phyloP scores from a whole-genome alignment of 2,888 invertebrate species.

The Camptogramma bilineatum region DNA sequence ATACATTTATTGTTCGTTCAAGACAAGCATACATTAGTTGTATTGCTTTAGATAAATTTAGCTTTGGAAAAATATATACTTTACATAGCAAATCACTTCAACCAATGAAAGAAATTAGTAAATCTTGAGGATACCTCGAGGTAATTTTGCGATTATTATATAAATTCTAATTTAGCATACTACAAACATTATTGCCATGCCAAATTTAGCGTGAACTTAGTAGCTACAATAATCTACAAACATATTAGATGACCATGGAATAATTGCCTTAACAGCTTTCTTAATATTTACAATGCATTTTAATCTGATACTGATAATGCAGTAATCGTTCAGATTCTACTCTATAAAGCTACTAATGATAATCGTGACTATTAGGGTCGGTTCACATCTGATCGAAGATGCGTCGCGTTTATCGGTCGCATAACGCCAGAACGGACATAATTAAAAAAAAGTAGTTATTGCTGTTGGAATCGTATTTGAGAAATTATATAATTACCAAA shows the following conservation, averaged over 20 bases:
- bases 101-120: too few species aligned
- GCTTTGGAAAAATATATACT: too few species aligned
- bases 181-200: neutral
- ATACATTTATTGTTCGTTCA: too few species aligned
- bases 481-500: too few species aligned
- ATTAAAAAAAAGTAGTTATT: too few species aligned
- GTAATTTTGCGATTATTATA: neutral
- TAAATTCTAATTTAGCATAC: neutral
- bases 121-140: neutral
- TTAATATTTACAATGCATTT: conserved; percentile 1
- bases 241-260: neutral
- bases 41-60: too few species aligned
- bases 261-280: conserved; percentile 8
- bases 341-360: neutral
- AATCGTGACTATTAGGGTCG: neutral
- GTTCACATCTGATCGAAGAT: too few species aligned
- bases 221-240: neutral
- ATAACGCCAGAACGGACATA: too few species aligned
- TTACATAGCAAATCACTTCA: too few species aligned
- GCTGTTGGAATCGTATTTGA: too few species aligned
- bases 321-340: neutral
- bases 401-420: too few species aligned
- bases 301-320: conserved; percentile 7
- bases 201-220: neutral
- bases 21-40: too few species aligned